Base-by-base conservation (phyloP, 2,888 invertebrate species). In the Cryptocheilus praepositus region DNA sequence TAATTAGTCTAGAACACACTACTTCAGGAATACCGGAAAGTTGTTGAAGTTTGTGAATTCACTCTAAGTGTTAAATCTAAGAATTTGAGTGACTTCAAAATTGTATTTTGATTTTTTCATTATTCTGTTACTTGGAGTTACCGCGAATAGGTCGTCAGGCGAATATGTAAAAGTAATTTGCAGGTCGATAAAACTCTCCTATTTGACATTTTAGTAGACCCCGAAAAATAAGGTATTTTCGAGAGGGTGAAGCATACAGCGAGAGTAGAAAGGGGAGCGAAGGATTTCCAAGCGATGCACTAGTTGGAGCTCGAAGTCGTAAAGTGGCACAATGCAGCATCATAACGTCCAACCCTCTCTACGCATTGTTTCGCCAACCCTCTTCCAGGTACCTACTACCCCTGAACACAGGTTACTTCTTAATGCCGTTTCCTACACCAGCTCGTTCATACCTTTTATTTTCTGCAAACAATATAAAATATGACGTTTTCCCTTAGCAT, bases 291-390 rank as follows among this genome's bases (percentile, higher is more conserved):
- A 64, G 36, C 64, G 19, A 65, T 28, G 63, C 71, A 52, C 58
- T 70, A 64, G 67, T 70, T 71, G 61, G 62, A 70, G 71, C 72
- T 63, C 68, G 63, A 71, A 72, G 74, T 76, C 79, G 75, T 81
- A 81, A 81, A 80, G 69, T 74, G 75, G 69, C 74, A 80, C 79
- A 76, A 77, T 80, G 76, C 72, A 74, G 67, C 66, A 70, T 69
- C 74, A 69, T 80, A 76, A 79, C 75, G 73, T 75, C 57, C 73
- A 36, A 73, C 60, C 67, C 70, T 51, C 70, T 51, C 55, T 64
- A 63, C 60, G 54, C 58, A 67, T 67, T 60, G 57, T 59, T 65
- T 54, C 66, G 15, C 56, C 63, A 54, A 58, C 59, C 57, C 55
- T 45, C 36, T 19, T 58, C 57, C 60, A 60, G 55, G 62, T 64